Conservation (phyloP, 92 coral and sea anemone genomes). For the Bergia puertoricense region DNA sequence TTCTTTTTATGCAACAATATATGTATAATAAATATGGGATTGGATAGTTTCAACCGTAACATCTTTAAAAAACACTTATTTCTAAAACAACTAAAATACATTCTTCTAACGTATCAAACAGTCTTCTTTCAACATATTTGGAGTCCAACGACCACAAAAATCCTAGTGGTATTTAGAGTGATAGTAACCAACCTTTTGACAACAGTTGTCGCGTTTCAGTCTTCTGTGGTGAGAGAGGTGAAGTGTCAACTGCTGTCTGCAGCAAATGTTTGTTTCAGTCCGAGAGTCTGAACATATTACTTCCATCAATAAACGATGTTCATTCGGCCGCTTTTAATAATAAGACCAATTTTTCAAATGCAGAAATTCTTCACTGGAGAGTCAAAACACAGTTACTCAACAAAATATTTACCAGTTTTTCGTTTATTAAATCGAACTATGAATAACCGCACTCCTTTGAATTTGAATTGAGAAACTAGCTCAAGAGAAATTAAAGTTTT, state of each 20-base stretch:
- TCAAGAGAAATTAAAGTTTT: too few species aligned
- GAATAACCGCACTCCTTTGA: neutral
- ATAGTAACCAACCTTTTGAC: neutral
- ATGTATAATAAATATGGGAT: too few species aligned
- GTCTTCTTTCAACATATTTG: too few species aligned
- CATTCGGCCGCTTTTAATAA: neutral
- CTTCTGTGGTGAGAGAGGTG: neutral
- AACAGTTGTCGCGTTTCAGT: neutral
- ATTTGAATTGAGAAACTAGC: neutral
- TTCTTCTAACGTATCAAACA: too few species aligned
- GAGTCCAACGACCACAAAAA: too few species aligned
- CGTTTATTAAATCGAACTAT: neutral
- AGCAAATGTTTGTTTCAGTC: neutral
- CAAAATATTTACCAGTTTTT: neutral
- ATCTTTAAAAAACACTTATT: too few species aligned
- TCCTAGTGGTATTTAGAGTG: neutral
- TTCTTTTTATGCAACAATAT: too few species aligned
- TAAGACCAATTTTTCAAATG: too few species aligned
- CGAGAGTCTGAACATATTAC: neutral
- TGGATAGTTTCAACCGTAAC: too few species aligned
- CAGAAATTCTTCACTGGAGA: neutral
- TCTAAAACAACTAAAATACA: too few species aligned
- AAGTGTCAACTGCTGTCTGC: neutral
- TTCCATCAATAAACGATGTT: neutral
- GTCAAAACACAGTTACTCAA: neutral